Conservation (phyloP, 2,888 invertebrate species). For the Coenonympha arcania region DNA sequence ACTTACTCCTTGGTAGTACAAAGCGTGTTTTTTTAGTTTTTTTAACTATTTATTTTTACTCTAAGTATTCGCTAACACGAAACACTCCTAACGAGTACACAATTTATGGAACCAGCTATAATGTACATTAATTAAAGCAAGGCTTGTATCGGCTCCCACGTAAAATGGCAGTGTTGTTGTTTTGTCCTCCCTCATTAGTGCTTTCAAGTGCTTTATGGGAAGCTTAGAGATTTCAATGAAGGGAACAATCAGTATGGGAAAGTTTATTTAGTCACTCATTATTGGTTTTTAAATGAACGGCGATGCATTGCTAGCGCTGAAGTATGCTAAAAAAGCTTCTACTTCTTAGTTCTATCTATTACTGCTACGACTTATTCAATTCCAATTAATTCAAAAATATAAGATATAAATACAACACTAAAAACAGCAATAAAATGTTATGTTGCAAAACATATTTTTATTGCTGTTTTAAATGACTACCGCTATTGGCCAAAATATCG, state of each 20-base stretch:
- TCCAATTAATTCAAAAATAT: no score
- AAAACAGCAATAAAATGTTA: slow-evolving; percentile 5
- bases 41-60: no score
- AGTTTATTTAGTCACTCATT: background rate
- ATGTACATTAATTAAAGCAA: slow-evolving; percentile 37
- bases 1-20: no score
- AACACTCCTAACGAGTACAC: slow-evolving; percentile 9
- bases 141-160: slow-evolving; percentile 23
- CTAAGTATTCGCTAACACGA: background rate
- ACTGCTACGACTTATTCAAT: no score
- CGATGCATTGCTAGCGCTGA: background rate
- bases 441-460: no score
- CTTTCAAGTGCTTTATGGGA: slow-evolving; percentile 20
- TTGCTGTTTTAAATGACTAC: no score
- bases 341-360: no score
- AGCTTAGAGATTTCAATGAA: slow-evolving; percentile 19
- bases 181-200: slow-evolving; percentile 22
- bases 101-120: slow-evolving; percentile 24
- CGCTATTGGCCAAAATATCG: no score
- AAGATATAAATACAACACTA: no score
- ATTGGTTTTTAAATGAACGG: background rate
- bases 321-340: no score
- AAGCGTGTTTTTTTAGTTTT: no score
- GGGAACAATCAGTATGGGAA: slow-evolving; percentile 3
- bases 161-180: slow-evolving; percentile 23